Evolutionary conservation across 2,797 vertebrate species (phyloP), one percentile per base, ranked within the genome.

Genomic region (Decapterus maruadsi): DNA sequence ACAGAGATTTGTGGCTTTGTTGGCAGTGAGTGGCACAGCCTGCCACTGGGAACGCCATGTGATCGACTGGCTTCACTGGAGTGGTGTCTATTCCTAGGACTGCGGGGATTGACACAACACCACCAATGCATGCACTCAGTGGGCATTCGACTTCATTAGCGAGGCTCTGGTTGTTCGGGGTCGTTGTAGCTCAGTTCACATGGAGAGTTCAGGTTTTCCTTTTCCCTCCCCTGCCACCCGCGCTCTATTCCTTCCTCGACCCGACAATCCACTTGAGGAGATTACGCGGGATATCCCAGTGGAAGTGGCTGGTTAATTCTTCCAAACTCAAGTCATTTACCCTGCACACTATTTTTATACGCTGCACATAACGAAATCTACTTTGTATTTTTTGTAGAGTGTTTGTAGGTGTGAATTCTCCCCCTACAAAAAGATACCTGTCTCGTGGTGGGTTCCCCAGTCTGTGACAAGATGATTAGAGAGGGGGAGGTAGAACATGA

Each of bases 11-110:
- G 63, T 81, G 66, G 72, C 81, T 84, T 76, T 82, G 89, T 88
- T 87, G 86, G 76, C 84, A 69, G 90, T 68, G 89, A 74, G 16
- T 90, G 91, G 91, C 79, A 92, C 92, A 40, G 91, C 89, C 88
- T 90, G 83, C 75, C 92, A 78, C 93, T 57, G 68, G 75, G 51
- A 62, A 59, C 77, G 68, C 75, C 93, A 87, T 65, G 86, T 92
- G 91, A 93, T 83, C 9, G 4, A 86, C 86, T 82, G 76, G 77
- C 65, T 87, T 71, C 80, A 75, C 74, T 89, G 65, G 72, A 61
- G 67, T 65, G 77, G 58, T 77, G 83, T 88, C 54, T 34, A 36
- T 89, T 87, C 72, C 79, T 70, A 72, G 83, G 38, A 55, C 66
- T 4, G 36, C 75, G 57, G 9, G 38, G 43, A 53, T 46, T 72